Evolutionary conservation across 2,888 invertebrate genomes (phyloP).

Genomic region (Bugula neritina): DNA sequence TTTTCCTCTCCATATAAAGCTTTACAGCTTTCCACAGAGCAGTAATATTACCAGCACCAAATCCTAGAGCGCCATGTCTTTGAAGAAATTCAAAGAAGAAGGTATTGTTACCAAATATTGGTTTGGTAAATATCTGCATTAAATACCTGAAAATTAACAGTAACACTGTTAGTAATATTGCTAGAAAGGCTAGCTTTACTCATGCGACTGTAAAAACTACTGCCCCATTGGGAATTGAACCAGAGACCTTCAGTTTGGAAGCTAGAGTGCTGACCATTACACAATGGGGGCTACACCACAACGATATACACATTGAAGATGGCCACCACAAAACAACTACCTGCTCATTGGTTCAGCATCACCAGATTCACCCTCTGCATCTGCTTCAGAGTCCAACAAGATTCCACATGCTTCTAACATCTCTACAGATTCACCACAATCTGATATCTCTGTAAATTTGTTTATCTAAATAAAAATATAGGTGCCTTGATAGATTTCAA

Average conservation of each 20-base stretch:
- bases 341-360: background rate
- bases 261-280: too few species aligned
- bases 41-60: conserved; percentile 56
- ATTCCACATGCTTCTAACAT: conserved; percentile 47
- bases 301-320: too few species aligned
- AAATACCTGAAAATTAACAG: conserved; percentile 46
- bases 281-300: too few species aligned
- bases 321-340: too few species aligned
- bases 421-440: conserved; percentile 45
- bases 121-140: conserved; percentile 56
- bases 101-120: conserved; percentile 53
- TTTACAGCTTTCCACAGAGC: conserved; percentile 55
- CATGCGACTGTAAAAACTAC: too few species aligned
- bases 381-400: conserved; percentile 52
- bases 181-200: too few species aligned
- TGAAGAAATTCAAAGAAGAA: conserved; percentile 57
- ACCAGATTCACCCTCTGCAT: background rate
- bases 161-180: background rate
- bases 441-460: conserved; percentile 48
- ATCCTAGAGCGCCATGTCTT: conserved; percentile 54
- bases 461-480: conserved; percentile 43
- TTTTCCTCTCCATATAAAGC: conserved; percentile 34
- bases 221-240: too few species aligned
- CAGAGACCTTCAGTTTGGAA: too few species aligned
- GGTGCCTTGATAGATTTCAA: too few species aligned